Evolutionary conservation across 2,797 vertebrate genomes (phyloP).

Genomic region (Arctocebus calabarensis): DNA sequence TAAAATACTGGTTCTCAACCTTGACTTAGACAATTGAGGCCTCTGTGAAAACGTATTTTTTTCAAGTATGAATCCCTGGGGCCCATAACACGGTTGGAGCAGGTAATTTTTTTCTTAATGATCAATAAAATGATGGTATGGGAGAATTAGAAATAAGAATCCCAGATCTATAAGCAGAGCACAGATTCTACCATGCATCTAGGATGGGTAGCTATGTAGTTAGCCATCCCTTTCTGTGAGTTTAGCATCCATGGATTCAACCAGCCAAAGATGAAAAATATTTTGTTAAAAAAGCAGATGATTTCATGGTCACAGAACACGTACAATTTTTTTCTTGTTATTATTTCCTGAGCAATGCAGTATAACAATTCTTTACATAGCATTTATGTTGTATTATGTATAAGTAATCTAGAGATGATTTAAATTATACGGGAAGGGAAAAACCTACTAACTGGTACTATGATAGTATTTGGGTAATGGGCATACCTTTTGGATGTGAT

Average conservation of each 20-base stretch:
- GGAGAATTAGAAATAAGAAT: not conserved
- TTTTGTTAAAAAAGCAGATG: not conserved
- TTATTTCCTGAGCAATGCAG: not conserved
- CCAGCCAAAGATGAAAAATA: not conserved
- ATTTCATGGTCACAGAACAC: not conserved
- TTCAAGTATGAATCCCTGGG: not conserved
- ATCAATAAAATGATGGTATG: not conserved
- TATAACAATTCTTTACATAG: not conserved
- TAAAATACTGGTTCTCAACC: not conserved
- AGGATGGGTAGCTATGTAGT: not conserved
- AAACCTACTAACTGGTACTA: too few relatives aligned
- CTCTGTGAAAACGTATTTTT: not conserved
- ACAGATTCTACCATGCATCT: not conserved
- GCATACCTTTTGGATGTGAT: too few relatives aligned
- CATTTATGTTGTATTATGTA: not conserved
- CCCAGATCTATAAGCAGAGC: not conserved
- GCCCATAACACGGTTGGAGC: not conserved
- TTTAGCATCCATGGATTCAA: not conserved
- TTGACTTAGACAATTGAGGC: not conserved
- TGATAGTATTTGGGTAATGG: too few relatives aligned
- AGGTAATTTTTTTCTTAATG: not conserved
- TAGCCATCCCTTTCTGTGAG: not conserved
- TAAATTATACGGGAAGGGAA: not conserved
- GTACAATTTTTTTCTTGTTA: not conserved
- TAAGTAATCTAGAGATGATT: not conserved